Base-by-base conservation (phyloP, 2,113 vertebrate species). In the Sebastes fasciatus region DNA sequence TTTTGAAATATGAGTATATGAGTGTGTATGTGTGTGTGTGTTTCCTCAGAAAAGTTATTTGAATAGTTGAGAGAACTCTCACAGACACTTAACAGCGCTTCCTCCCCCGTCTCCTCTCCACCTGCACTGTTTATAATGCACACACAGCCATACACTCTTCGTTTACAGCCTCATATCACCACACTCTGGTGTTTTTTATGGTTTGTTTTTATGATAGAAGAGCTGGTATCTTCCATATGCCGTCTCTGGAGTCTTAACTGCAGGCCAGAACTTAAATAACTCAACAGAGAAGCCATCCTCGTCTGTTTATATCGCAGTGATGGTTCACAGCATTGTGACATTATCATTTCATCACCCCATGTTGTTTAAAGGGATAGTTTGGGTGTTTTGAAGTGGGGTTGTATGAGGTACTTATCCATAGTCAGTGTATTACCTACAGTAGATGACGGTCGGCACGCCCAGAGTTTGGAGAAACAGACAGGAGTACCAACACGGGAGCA, bases 1-100 rank as follows among this genome's bases (percentile, higher is more conserved):
- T 12, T 76, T 23, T 79, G 73, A 86, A 77, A 82, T 86, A 75
- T 60, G 43, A 17, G 46, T 34, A 4, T 72, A 13, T 65, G 66
- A 70, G 58, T 55, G 61, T 68, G 19, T 63, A 51, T 49, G 19
- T 46, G 23, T 49, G 58, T 68, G 52, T 55, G 12, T 57, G 46
- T 55, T 40, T 88, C 60, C 21, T 67, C 46, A 34, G 21, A 62
- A 60, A 84, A 58, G 49, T 78, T 86, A 63, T 88, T 80, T 63
- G 82, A 87, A 79, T 48, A 84, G 71, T 69, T 77, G 69, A 82
- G 75, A 85, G 74, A 66, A 43, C 64, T 75, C 85, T 87, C 79
- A 70, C 62, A 42, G 85, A 89, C 70, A 86, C 74, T 90, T 63
- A 60, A 45, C 80, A 89, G 81, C 49, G 74, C 90, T 91, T 94